Evolutionary conservation across 1,140 invertebrate genomes (phyloP).

Genomic region (Rhyacophila brunnea): DNA sequence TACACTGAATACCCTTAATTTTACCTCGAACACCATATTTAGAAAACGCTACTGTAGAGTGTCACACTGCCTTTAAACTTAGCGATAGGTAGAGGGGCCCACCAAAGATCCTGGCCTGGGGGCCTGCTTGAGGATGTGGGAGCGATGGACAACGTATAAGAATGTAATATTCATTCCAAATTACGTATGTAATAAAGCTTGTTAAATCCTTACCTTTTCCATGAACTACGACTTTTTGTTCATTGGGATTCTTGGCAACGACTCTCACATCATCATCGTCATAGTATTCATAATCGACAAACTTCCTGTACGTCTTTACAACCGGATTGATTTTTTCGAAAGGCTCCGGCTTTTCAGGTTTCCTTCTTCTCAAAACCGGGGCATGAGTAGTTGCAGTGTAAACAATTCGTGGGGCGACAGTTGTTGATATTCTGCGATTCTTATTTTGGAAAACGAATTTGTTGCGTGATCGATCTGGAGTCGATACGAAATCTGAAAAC

Average conservation of each 20-base stretch:
- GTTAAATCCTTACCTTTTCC: conserved; percentile 48
- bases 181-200: too few species aligned
- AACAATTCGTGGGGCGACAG: conserved; percentile 15
- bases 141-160: too few species aligned
- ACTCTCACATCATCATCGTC: conserved; percentile 61
- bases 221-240: conserved; percentile 60
- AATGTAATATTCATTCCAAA: too few species aligned
- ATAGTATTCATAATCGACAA: conserved; percentile 67
- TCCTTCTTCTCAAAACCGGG: conserved; percentile 13
- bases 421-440: conserved; percentile 28
- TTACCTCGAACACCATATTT: too few species aligned
- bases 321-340: conserved; percentile 29
- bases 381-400: conserved; percentile 13
- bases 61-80: too few species aligned
- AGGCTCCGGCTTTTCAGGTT: conserved; percentile 7
- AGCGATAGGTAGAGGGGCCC: too few species aligned
- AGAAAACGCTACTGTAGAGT: too few species aligned
- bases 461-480: conserved; percentile 9
- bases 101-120: too few species aligned
- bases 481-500: conserved; percentile 21
- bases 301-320: conserved; percentile 39
- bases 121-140: too few species aligned
- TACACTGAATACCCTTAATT: too few species aligned
- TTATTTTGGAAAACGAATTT: conserved; percentile 17
- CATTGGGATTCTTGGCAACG: conserved; percentile 53